phyloP scores from a whole-genome alignment of 23 tunicate species.

The Styela clava region DNA sequence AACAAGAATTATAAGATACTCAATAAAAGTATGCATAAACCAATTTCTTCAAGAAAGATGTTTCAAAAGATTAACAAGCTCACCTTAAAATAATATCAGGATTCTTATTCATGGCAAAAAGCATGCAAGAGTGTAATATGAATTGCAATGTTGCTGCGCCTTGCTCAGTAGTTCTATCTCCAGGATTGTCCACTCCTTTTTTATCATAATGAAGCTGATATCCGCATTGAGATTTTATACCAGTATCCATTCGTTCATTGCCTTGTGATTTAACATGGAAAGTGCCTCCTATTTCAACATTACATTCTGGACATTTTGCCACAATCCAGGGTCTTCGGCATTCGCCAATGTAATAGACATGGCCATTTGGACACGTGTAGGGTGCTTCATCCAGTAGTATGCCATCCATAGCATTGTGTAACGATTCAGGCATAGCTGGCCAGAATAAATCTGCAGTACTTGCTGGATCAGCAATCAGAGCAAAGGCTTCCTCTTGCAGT shows the following conservation, averaged over 20 bases:
- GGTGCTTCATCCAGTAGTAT: neutral
- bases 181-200: neutral
- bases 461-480: slow-evolving; percentile 3
- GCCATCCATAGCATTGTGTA: slow-evolving; percentile 23
- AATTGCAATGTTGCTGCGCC: neutral
- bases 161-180: neutral
- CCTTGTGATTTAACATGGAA: neutral
- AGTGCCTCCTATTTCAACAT: slow-evolving; percentile 34
- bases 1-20: too few species aligned
- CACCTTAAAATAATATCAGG: neutral
- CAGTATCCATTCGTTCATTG: neutral
- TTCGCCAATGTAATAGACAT: slow-evolving; percentile 54
- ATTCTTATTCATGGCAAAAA: neutral
- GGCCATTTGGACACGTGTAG: slow-evolving; percentile 53
- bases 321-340: slow-evolving; percentile 25
- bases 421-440: slow-evolving; percentile 60
- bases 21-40: too few species aligned
- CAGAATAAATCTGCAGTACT: slow-evolving; percentile 19
- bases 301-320: slow-evolving; percentile 45
- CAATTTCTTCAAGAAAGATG: too few species aligned
- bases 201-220: neutral
- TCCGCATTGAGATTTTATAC: neutral
- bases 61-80: too few species aligned
- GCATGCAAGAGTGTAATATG: neutral
- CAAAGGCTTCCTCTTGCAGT: slow-evolving; percentile 2